These are phyloP conservation scores for Anarsia innoxiella DNA, from an alignment of 2,888 invertebrate species.

Conservation along the genomic window DNA sequence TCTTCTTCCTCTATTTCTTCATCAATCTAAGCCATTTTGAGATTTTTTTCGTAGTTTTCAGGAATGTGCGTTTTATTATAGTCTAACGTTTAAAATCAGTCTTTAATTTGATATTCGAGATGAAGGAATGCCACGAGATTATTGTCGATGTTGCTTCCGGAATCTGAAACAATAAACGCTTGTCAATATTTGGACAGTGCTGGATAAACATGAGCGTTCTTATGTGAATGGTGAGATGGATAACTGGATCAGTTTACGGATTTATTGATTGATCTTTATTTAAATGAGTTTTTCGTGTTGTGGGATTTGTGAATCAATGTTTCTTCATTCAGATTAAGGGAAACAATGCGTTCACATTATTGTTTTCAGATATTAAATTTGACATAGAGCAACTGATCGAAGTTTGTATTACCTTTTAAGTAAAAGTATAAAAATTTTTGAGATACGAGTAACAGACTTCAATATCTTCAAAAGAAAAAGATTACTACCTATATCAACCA, in stretches of 20 bases:
- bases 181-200: not conserved
- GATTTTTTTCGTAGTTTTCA: constrained; percentile 10
- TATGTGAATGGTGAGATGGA: constrained; percentile 1
- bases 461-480: no score
- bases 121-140: constrained; percentile 32
- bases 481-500: no score
- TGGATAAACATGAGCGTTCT: constrained; percentile 1
- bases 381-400: no score
- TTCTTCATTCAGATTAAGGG: no score
- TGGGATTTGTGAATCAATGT: no score
- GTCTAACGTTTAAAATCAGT: constrained; percentile 53
- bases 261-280: no score
- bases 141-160: constrained; percentile 38
- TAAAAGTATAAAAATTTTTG: no score
- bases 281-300: no score
- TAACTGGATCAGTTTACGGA: not conserved
- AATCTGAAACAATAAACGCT: constrained; percentile 44
- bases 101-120: constrained; percentile 42
- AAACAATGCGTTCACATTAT: no score
- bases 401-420: no score
- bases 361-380: no score
- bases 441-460: no score
- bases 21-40: constrained; percentile 7
- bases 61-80: constrained; percentile 33
- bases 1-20: constrained; percentile 15